phyloP scores from a whole-genome alignment of 2,113 vertebrate genomes.

The Thunnus thynnus region DNA sequence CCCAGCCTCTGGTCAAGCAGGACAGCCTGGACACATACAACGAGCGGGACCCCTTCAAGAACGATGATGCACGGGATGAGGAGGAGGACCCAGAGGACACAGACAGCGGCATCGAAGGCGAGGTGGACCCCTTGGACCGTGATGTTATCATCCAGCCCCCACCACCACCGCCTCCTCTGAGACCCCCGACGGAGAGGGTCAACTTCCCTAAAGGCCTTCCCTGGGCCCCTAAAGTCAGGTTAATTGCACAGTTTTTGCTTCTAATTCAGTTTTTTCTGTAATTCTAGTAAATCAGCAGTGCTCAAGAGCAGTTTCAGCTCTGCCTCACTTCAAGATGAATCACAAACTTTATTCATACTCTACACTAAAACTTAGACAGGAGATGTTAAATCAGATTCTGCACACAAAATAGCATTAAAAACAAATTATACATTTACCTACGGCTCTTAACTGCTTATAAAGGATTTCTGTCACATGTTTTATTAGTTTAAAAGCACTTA shows the following conservation, averaged over 20 bases:
- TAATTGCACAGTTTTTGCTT: conserved; percentile 6
- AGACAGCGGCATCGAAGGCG: conserved; percentile 90
- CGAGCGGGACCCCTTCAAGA: conserved; percentile 97
- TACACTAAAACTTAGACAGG: neutral
- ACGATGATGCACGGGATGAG: conserved; percentile 89
- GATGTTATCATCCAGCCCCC: conserved; percentile 87
- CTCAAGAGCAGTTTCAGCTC: neutral
- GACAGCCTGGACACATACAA: conserved; percentile 98
- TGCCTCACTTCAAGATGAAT: neutral
- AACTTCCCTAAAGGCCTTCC: conserved; percentile 96
- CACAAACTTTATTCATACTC: neutral
- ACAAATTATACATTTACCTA: neutral
- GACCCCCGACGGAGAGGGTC: conserved; percentile 87
- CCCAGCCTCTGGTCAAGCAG: conserved; percentile 94
- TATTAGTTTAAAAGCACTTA: conserved; percentile 7
- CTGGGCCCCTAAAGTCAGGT: conserved; percentile 99
- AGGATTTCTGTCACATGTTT: neutral
- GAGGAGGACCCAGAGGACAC: conserved; percentile 90
- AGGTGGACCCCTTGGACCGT: conserved; percentile 92
- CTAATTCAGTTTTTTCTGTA: neutral
- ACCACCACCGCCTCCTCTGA: conserved; percentile 76
- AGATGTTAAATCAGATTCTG: neutral
- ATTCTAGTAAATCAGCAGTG: too few species aligned
- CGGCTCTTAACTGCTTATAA: neutral
- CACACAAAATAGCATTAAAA: conserved; percentile 1